These are phyloP conservation scores for Drosophila nigrodunni DNA, from an alignment of 1,140 invertebrate species.

Conservation along the genomic window DNA sequence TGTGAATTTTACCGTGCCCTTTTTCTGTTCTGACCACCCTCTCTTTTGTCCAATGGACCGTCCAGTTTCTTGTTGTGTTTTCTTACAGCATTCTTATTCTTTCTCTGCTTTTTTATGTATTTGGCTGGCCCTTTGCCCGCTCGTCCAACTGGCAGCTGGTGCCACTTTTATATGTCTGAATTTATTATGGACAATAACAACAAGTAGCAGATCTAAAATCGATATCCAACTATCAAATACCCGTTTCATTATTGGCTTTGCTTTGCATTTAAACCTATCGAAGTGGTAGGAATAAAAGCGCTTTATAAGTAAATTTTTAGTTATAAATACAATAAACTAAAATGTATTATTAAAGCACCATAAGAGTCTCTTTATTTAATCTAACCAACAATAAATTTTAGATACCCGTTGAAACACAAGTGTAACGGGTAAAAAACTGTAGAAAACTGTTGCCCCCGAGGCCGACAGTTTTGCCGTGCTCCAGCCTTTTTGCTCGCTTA, in stretches of 20 bases:
- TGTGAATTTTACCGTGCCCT: conserved; percentile 76
- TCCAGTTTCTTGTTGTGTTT: conserved; percentile 50
- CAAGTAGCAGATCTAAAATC: no score
- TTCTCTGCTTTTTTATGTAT: conserved; percentile 18
- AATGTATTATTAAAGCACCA: no score
- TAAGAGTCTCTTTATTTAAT: no score
- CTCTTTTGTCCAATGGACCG: conserved; percentile 38
- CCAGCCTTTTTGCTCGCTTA: conserved; percentile 22
- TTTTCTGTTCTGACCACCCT: conserved; percentile 11
- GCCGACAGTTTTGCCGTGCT: conserved; percentile 22
- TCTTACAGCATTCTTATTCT: conserved; percentile 38
- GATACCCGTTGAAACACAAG: no score
- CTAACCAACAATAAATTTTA: no score
- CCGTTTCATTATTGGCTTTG: no score
- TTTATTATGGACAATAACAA: conserved; percentile 78
- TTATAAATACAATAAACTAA: no score
- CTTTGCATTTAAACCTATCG: no score
- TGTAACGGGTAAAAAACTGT: conserved; percentile 35
- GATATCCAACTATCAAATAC: no score
- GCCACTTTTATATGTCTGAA: conserved; percentile 80
- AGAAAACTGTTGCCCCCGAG: conserved; percentile 50
- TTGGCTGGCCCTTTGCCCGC: conserved; percentile 58
- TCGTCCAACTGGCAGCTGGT: conserved; percentile 65
- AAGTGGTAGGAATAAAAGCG: no score
- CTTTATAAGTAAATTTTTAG: no score